phyloP scores from a whole-genome alignment of 35 echinoderm and acorn worm genomes.

The Chiridota heheva region DNA sequence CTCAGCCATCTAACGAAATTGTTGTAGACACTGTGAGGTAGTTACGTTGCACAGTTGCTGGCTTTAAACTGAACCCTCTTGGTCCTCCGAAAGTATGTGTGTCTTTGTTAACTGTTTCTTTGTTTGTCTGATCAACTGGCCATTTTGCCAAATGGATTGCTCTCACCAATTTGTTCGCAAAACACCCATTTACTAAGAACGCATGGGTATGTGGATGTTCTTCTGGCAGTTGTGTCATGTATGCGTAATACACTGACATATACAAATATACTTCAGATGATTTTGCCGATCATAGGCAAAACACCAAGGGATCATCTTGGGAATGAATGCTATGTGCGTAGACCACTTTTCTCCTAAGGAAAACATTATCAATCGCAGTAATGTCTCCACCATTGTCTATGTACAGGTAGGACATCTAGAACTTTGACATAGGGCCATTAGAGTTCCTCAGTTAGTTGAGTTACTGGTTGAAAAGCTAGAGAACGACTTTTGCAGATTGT shows the following conservation, averaged over 20 bases:
- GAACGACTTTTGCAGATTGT: neutral
- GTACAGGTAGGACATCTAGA: constrained; percentile 62
- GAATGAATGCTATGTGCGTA: constrained; percentile 49
- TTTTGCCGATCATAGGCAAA: constrained; percentile 60
- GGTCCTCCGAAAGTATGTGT: constrained; percentile 14
- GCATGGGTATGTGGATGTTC: neutral
- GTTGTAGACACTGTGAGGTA: too few species aligned
- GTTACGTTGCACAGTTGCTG: constrained; percentile 13
- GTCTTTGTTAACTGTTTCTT: constrained; percentile 26
- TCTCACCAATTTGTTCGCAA: neutral
- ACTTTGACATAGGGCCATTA: constrained; percentile 5
- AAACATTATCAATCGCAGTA: constrained; percentile 41
- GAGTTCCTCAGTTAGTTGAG: neutral
- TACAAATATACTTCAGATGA: constrained; percentile 48
- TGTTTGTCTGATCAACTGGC: constrained; percentile 4
- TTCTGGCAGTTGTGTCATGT: constrained; percentile 1
- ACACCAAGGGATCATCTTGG: constrained; percentile 40
- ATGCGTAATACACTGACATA: constrained; percentile 42
- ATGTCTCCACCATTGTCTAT: constrained; percentile 63
- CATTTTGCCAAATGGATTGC: constrained; percentile 29
- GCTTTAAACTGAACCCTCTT: constrained; percentile 22
- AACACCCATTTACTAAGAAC: neutral
- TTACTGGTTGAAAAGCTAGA: neutral
- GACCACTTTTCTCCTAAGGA: constrained; percentile 62
- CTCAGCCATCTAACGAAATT: too few species aligned